Conservation (phyloP, 2,888 invertebrate species). For the Norana najaformis region DNA sequence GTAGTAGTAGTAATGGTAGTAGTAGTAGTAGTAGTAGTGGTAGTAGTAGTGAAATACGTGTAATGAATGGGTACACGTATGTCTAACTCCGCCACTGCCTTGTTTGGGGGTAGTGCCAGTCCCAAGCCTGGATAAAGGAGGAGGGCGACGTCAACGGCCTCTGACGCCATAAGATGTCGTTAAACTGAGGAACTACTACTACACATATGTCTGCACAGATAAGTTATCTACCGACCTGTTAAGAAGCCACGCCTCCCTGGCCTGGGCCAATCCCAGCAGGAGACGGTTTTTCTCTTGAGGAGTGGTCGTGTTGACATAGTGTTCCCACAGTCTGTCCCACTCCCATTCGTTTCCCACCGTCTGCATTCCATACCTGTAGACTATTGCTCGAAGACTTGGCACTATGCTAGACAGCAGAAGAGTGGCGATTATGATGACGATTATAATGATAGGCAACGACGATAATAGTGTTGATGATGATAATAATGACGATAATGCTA, state of each 20-base stretch:
- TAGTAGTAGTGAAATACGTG: neutral
- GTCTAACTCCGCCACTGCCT: too few species aligned
- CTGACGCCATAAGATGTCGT: too few species aligned
- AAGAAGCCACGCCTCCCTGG: slow-evolving; percentile 71
- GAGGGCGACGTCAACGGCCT: too few species aligned
- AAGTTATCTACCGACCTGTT: slow-evolving; percentile 67
- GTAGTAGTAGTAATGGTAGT: neutral
- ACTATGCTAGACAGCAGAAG: slow-evolving; percentile 41
- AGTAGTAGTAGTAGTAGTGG: neutral
- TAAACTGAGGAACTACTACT: too few species aligned
- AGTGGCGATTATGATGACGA: neutral
- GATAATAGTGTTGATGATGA: neutral
- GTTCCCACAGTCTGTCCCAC: slow-evolving; percentile 77
- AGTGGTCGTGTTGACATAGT: slow-evolving; percentile 74
- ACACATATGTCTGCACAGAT: too few species aligned
- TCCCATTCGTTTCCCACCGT: slow-evolving; percentile 65
- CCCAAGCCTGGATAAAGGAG: too few species aligned
- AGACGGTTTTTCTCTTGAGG: slow-evolving; percentile 79
- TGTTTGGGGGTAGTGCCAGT: too few species aligned
- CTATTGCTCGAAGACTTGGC: slow-evolving; percentile 53
- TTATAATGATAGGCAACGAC: neutral
- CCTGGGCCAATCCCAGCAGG: slow-evolving; percentile 73
- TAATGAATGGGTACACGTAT: too few species aligned
- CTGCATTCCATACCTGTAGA: slow-evolving; percentile 58
- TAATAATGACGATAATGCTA: neutral